These are phyloP conservation scores for Burhinus bistriatus DNA, from an alignment of 2,113 vertebrate genomes.

Conservation along the genomic window DNA sequence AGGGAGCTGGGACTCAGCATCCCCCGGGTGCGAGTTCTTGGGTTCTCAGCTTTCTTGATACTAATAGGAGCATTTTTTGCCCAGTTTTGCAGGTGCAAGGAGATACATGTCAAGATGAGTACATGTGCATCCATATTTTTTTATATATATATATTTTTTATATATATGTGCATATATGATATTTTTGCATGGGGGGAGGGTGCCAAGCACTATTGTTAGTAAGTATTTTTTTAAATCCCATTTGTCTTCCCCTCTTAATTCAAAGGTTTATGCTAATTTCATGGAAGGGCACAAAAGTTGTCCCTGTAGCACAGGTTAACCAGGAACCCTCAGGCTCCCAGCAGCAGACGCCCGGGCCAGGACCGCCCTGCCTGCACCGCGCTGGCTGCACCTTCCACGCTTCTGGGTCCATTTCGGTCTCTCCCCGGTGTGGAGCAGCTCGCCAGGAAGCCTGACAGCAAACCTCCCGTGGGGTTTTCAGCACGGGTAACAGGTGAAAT, in stretches of 20 bases:
- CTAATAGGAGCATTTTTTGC: not conserved
- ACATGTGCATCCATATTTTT: not conserved
- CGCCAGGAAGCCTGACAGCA: fast-evolving
- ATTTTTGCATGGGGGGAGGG: not conserved
- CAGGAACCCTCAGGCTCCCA: fast-evolving
- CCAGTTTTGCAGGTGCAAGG: not conserved
- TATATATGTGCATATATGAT: not conserved
- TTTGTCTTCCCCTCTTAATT: not conserved
- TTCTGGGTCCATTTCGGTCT: not conserved
- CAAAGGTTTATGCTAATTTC: not conserved
- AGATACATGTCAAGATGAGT: not conserved
- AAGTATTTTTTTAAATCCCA: not conserved
- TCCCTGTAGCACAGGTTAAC: not conserved
- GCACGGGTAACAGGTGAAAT: not conserved
- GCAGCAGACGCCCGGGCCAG: not conserved
- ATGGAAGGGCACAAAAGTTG: not conserved
- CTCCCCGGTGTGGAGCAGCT: not conserved
- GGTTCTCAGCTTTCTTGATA: not conserved
- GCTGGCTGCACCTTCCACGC: too few species aligned
- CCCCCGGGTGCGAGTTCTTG: not conserved
- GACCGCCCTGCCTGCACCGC: not conserved
- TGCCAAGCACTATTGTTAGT: not conserved
- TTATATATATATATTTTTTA: not conserved
- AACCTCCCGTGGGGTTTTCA: fast-evolving
- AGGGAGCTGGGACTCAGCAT: not conserved